Percentiles rank a stretch among this genome's conserved stretches.
phyloP scores from a whole-genome alignment of 2,888 invertebrate species.

The Tridacna crocea region DNA sequence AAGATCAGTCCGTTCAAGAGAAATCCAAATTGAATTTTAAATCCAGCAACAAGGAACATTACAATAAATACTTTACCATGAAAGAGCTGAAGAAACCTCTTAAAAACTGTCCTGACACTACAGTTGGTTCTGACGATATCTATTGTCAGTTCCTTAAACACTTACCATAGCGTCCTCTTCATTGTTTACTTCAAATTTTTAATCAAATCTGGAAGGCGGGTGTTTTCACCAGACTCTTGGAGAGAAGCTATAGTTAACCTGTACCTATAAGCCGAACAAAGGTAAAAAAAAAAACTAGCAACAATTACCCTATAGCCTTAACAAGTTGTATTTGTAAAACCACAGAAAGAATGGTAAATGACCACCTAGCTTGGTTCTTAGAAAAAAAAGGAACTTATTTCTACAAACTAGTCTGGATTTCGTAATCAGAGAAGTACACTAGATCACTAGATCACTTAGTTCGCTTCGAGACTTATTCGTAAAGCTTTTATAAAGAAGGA shows the following conservation, averaged over 20 bases:
- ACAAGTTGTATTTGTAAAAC: conserved; percentile 72
- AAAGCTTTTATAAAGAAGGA: conserved; percentile 59
- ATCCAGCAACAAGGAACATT: neutral
- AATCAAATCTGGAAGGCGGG: conserved; percentile 51
- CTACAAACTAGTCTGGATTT: conserved; percentile 57
- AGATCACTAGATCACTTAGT: conserved; percentile 56
- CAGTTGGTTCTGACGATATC: conserved; percentile 35
- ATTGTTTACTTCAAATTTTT: conserved; percentile 31
- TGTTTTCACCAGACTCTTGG: conserved; percentile 46
- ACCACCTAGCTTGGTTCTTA: conserved; percentile 63
- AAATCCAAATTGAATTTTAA: conserved; percentile 12
- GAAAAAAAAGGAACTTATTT: conserved; percentile 55
- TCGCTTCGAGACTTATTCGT: conserved; percentile 56
- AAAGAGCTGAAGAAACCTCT: neutral
- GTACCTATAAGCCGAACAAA: conserved; percentile 59
- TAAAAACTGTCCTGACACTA: conserved; percentile 11
- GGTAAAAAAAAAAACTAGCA: conserved; percentile 49
- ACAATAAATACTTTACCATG: neutral
- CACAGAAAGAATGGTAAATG: conserved; percentile 67
- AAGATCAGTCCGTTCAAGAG: neutral
- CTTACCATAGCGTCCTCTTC: conserved; percentile 6
- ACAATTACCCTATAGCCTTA: conserved; percentile 69
- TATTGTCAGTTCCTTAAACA: conserved; percentile 33
- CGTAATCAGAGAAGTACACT: conserved; percentile 38
- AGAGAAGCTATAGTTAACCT: conserved; percentile 48